Base-by-base conservation (phyloP, 1,140 invertebrate species). In the Laodelphax striatellus region DNA sequence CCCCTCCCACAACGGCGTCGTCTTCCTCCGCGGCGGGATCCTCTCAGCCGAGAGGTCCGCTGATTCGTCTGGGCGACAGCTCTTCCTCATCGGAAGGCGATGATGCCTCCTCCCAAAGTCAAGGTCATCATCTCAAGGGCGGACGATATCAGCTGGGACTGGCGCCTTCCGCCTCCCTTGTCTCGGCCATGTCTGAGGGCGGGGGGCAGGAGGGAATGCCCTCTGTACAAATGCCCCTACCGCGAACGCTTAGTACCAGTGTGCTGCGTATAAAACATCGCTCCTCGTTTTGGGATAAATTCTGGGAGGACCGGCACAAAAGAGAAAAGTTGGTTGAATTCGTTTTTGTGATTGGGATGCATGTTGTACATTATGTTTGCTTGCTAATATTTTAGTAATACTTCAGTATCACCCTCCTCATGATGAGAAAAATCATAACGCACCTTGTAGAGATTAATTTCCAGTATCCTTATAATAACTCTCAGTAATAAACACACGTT, bases 271-370 rank as follows among this genome's bases (percentile, higher is more conserved):
- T 90, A 69, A 86, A 81, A 73, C 81, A 79, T 70, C 77, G 80
- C 63, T 83, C 79, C 63, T 82, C 80, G 42, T 91, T 90, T 70
- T 91, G 88, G 88, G 87, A 90, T 65, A 87, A 89, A 65, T 85
- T 88, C 70, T 88, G 83, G 79, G 80, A 85, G 62, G 79, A 85
- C 58, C 76, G 80, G 60, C 79, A 76, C 46, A 81, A 80, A 63
- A 72, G 82, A 63, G 82, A 85, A 68, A 80, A 76, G 83, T 86
- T 78, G 85, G 82, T 84, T 65, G 4, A 4, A 17, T 46, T 44
- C 1, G 8, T 5, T 38, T 11, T 11, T 1, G 10, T 38, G 34
- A 1, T 11, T 38, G 34, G 2, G 1, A 13, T 38, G 34, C 34
- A 38, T 38, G 34, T 38, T 38, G 34, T 11, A 38, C 2, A 11